These are phyloP conservation scores for Tinamus guttatus DNA, from an alignment of 2,113 vertebrate genomes.

Conservation along the genomic window DNA sequence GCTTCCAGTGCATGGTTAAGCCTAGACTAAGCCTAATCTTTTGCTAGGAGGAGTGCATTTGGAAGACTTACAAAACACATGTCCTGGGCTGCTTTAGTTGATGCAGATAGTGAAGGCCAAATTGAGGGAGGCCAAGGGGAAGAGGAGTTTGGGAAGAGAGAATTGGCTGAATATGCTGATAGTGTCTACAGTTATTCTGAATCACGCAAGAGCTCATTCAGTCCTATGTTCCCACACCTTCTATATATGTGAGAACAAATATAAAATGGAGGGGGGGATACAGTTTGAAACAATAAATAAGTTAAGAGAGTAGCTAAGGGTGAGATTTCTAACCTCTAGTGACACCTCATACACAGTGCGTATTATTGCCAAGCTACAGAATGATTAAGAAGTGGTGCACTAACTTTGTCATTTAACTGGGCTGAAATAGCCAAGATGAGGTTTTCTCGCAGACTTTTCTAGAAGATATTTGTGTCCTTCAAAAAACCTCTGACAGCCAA, in stretches of 20 bases:
- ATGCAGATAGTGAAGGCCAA: neutral
- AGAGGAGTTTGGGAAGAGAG: neutral
- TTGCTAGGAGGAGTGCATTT: neutral
- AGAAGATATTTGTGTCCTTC: neutral
- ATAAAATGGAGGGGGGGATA: neutral
- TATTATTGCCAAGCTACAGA: neutral
- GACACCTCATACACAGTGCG: neutral
- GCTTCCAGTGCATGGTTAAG: conserved; percentile 5
- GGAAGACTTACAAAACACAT: neutral
- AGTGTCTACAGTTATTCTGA: neutral
- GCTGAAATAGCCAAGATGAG: neutral
- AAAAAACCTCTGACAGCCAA: neutral
- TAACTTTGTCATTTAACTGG: neutral
- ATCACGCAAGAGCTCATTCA: neutral
- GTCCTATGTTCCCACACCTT: neutral
- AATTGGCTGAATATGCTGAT: neutral
- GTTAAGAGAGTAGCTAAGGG: neutral
- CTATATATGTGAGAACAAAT: conserved; percentile 12
- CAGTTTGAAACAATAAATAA: neutral
- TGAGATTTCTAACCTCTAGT: neutral
- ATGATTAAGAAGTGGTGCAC: neutral
- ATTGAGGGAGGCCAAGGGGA: neutral
- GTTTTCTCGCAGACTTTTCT: neutral
- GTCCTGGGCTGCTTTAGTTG: neutral
- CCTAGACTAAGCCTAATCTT: neutral